phyloP scores from a whole-genome alignment of 2,888 invertebrate species.

The Germaria angustata region DNA sequence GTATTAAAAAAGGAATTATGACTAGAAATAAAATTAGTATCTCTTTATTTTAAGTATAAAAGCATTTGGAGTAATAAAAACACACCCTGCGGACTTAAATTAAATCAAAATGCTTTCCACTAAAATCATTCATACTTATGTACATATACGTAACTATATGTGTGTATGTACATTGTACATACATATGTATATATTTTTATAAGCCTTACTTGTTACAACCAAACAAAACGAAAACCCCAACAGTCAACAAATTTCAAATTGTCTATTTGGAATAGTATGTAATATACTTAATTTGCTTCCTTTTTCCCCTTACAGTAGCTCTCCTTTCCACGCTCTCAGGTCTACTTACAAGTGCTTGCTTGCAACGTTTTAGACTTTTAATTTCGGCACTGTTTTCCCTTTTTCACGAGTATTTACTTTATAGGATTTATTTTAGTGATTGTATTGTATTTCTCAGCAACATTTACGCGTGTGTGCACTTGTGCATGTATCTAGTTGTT shows the following conservation, averaged over 20 bases:
- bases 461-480: not conserved
- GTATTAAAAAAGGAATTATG: not conserved
- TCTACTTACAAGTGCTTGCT: too few relatives aligned
- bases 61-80: not conserved
- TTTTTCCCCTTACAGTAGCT: slow-evolving; percentile 4
- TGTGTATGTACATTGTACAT: not conserved
- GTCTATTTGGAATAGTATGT: not conserved
- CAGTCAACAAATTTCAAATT: slow-evolving; percentile 21
- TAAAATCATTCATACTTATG: not conserved
- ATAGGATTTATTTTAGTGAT: slow-evolving; percentile 13
- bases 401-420: slow-evolving; percentile 10
- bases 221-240: slow-evolving; percentile 12
- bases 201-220: slow-evolving; percentile 56
- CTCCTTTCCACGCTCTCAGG: not conserved
- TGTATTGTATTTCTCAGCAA: slow-evolving; percentile 15
- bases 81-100: not conserved
- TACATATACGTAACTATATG: not conserved
- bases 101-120: not conserved
- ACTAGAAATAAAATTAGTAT: not conserved
- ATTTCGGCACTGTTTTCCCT: slow-evolving; percentile 36
- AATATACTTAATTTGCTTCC: not conserved
- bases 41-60: not conserved
- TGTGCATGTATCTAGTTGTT: not conserved
- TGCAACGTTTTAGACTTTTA: slow-evolving; percentile 26
- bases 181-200: not conserved